A percentile compares a stretch with the other conserved stretches of the same genome.
phyloP scores from a whole-genome alignment of 1,140 invertebrate genomes.

The Drosophila pectinifera region DNA sequence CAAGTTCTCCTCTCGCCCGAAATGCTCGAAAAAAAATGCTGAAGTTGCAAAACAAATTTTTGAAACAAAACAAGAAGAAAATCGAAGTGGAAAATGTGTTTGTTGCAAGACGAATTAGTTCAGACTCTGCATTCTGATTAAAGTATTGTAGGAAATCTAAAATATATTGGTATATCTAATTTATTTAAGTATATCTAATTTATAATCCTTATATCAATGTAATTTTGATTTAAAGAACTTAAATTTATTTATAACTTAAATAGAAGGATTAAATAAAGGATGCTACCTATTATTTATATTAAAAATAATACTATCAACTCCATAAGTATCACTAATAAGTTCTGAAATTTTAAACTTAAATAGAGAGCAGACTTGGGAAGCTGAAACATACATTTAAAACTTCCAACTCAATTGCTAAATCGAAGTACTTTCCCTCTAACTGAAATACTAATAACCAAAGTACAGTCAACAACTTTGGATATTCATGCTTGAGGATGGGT shows the following conservation, averaged over 20 bases:
- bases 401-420: neutral
- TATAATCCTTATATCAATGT: too few species aligned
- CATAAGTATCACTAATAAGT: too few species aligned
- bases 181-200: neutral
- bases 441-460: conserved; percentile 45
- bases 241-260: too few species aligned
- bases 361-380: too few species aligned
- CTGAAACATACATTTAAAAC: too few species aligned
- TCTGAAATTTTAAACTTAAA: too few species aligned
- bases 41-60: conserved; percentile 57
- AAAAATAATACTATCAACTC: too few species aligned
- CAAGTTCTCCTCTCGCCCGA: conserved; percentile 28
- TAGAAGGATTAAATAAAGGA: too few species aligned
- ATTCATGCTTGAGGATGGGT: conserved; percentile 10
- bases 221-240: too few species aligned
- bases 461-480: conserved; percentile 50
- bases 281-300: too few species aligned
- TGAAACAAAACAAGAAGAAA: conserved; percentile 70
- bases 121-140: neutral
- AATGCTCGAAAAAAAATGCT: conserved; percentile 27
- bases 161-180: neutral
- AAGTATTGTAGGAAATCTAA: neutral
- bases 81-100: neutral
- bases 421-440: neutral
- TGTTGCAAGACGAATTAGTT: neutral